Conservation (phyloP, 2,797 vertebrate species). For the Anas capensis region DNA sequence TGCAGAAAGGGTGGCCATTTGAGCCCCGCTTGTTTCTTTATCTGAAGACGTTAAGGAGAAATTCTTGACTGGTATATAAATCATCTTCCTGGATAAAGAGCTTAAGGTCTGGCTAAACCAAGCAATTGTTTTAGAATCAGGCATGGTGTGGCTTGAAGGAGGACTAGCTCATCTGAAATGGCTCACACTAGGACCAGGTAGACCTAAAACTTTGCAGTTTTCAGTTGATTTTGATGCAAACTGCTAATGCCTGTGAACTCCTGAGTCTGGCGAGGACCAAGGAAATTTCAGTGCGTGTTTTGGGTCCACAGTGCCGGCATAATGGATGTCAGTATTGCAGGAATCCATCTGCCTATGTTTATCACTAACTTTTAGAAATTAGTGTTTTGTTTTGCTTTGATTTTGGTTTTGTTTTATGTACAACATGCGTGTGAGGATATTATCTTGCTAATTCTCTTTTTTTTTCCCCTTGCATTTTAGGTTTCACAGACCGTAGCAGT, state of each 20-base stretch:
- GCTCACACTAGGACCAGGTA: not conserved
- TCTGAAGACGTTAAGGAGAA: not conserved
- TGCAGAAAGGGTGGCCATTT: not conserved
- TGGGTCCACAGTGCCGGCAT: not conserved
- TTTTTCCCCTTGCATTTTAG: slow-evolving; percentile 74
- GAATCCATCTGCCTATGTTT: not conserved
- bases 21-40: not conserved
- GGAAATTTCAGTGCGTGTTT: not conserved
- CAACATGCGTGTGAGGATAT: not conserved
- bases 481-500: slow-evolving; percentile 97
- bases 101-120: not conserved
- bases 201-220: accelerated
- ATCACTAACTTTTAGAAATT: not conserved
- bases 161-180: not conserved
- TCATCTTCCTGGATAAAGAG: not conserved
- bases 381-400: not conserved
- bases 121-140: not conserved
- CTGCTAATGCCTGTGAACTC: not conserved
- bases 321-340: not conserved
- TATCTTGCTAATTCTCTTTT: not conserved
- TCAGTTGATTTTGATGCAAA: not conserved
- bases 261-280: not conserved
- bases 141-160: not conserved
- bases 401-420: not conserved
- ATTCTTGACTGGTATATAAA: not conserved